phyloP scores from a whole-genome alignment of 2,113 vertebrate genomes.

The Semicossyphus pulcher region DNA sequence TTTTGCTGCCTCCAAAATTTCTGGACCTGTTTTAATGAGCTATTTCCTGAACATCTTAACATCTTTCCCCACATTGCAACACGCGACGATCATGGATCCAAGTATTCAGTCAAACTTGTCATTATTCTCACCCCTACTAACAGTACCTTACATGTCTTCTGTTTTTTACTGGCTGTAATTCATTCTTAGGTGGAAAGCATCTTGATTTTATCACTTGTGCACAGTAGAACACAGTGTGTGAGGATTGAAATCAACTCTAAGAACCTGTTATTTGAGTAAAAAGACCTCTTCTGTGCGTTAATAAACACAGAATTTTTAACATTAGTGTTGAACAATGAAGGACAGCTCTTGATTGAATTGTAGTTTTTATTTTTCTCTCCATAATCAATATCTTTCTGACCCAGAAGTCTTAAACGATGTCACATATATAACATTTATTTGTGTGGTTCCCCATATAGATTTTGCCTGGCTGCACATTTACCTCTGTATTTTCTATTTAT shows the following conservation, averaged over 20 bases:
- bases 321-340: background rate
- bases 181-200: background rate
- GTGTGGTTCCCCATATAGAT: background rate
- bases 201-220: background rate
- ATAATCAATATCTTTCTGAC: background rate
- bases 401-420: background rate
- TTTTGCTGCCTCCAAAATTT: slow-evolving; percentile 49
- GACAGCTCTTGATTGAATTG: background rate
- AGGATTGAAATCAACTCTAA: background rate
- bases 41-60: background rate
- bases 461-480: background rate
- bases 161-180: background rate
- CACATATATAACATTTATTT: background rate
- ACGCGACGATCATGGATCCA: background rate
- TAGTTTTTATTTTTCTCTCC: background rate
- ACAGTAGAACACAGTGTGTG: background rate
- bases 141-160: background rate
- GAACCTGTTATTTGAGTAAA: background rate
- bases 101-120: background rate
- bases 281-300: background rate
- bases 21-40: slow-evolving; percentile 32
- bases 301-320: background rate
- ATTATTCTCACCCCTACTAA: no score
- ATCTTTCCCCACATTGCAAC: background rate
- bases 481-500: background rate